Percentiles rank a stretch among this genome's conserved stretches.
phyloP scores from a whole-genome alignment of 2,113 vertebrate genomes.

The Picathartes gymnocephalus region DNA sequence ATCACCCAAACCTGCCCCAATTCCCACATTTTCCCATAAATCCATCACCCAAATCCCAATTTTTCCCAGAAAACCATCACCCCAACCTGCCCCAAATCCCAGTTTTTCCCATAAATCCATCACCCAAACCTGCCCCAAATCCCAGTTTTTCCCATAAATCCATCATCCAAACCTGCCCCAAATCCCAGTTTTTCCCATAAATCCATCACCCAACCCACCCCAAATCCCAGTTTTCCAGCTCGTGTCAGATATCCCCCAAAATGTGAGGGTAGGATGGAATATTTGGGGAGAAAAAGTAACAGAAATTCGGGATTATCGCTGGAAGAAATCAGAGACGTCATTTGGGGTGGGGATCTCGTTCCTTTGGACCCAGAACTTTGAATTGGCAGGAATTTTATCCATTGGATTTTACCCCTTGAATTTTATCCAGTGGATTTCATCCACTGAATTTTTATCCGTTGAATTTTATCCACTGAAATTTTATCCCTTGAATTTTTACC shows the following conservation, averaged over 20 bases:
- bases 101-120: too few species aligned
- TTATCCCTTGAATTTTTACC: not conserved
- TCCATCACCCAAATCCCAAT: too few species aligned
- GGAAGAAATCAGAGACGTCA: not conserved
- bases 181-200: too few species aligned
- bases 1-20: too few species aligned
- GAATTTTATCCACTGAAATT: not conserved
- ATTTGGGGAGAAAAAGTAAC: not conserved
- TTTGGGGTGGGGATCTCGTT: fast-evolving
- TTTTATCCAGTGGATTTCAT: not conserved
- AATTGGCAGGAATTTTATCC: not conserved
- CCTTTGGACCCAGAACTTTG: too few species aligned
- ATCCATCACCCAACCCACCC: not conserved
- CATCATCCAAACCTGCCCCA: too few species aligned
- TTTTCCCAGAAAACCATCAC: too few species aligned
- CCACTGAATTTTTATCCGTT: not conserved
- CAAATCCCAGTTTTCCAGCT: not conserved
- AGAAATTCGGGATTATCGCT: fast-evolving
- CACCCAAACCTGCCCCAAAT: too few species aligned
- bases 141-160: too few species aligned
- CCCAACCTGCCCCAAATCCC: too few species aligned
- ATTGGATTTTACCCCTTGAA: fast-evolving
- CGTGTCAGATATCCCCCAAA: fast-evolving
- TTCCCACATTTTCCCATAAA: too few species aligned
- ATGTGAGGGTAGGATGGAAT: not conserved